Evolutionary conservation across 2,797 vertebrate species (phyloP).

Genomic region (Podarcis siculus): DNA sequence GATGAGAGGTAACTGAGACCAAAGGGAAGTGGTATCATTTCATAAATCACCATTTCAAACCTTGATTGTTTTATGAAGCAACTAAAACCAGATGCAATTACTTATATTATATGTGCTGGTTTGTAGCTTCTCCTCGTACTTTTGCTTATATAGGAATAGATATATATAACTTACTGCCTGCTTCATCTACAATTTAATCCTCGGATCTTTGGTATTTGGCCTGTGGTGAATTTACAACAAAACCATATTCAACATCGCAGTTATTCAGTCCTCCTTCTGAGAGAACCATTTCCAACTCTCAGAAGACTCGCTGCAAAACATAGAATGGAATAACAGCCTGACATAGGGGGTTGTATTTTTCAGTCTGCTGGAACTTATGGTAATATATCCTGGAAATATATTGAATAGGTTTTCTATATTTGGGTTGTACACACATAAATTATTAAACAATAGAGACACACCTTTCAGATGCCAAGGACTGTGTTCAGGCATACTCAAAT

Average conservation of each 20-base stretch:
- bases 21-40: not conserved
- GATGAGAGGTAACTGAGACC: not conserved
- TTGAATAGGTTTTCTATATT: not conserved
- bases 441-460: not conserved
- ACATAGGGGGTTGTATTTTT: not conserved
- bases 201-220: not conserved
- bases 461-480: too few relatives aligned
- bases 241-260: not conserved
- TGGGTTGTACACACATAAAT: not conserved
- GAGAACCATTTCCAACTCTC: not conserved
- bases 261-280: not conserved
- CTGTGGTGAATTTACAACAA: not conserved
- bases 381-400: conserved; percentile 1
- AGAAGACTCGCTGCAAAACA: not conserved
- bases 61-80: not conserved
- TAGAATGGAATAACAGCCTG: not conserved
- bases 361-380: not conserved
- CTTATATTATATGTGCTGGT: not conserved
- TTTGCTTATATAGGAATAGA: not conserved
- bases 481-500: not conserved
- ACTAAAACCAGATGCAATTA: not conserved
- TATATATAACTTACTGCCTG: not conserved
- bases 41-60: not conserved
- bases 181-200: not conserved
- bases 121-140: not conserved